phyloP scores from a whole-genome alignment of 2,888 invertebrate genomes.

The Calliphora vomitoria region DNA sequence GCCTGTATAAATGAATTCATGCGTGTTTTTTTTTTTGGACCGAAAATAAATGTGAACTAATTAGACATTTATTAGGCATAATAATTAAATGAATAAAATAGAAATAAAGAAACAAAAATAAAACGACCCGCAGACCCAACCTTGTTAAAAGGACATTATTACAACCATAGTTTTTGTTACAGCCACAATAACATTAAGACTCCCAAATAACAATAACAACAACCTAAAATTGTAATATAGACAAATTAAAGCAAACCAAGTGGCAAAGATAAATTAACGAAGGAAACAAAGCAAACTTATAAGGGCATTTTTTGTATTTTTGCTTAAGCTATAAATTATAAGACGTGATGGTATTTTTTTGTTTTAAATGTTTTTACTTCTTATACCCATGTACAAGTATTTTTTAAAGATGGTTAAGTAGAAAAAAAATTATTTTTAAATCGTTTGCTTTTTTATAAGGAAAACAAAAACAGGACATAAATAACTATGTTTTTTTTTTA shows the following conservation, averaged over 20 bases:
- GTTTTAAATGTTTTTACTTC: constrained; percentile 11
- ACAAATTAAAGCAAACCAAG: constrained; percentile 41
- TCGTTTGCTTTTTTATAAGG: not conserved
- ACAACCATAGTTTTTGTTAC: constrained; percentile 14
- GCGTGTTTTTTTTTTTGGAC: not conserved
- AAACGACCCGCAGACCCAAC: constrained; percentile 41
- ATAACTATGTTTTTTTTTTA: constrained; percentile 27
- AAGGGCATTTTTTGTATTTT: constrained; percentile 47
- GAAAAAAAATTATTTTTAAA: constrained; percentile 17
- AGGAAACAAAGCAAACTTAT: constrained; percentile 7
- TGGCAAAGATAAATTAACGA: constrained; percentile 59
- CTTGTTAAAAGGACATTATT: constrained; percentile 44
- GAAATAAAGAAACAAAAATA: constrained; percentile 28
- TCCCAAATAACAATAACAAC: constrained; percentile 1
- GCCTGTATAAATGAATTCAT: not conserved
- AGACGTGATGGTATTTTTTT: constrained; percentile 49
- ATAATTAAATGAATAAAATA: constrained; percentile 53
- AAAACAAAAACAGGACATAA: constrained; percentile 11
- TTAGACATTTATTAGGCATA: constrained; percentile 60
- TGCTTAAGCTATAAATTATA: constrained; percentile 48
- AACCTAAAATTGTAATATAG: not conserved
- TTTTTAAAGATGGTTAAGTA: constrained; percentile 1
- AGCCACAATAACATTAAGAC: not conserved
- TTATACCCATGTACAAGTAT: not conserved
- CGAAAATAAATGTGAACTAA: constrained; percentile 50